Evolutionary conservation across 2,797 vertebrate species (phyloP).

Genomic region (Neosalanx taihuensis): DNA sequence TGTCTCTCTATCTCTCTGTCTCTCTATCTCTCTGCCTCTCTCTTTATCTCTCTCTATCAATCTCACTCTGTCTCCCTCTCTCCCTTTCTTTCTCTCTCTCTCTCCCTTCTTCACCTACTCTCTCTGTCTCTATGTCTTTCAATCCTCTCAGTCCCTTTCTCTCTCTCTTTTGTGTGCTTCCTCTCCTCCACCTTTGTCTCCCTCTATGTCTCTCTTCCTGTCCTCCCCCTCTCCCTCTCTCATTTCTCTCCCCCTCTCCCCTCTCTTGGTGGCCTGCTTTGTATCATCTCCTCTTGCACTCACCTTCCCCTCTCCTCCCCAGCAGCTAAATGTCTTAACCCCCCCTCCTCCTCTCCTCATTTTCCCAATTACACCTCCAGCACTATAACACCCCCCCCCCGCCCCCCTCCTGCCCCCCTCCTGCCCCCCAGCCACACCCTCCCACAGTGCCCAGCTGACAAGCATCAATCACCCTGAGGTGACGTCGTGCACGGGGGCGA

Average conservation of each 20-base stretch:
- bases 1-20: too few species aligned
- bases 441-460: conserved; percentile 36
- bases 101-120: background rate
- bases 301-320: background rate
- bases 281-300: conserved; percentile 1
- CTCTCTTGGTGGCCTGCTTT: background rate
- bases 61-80: too few species aligned
- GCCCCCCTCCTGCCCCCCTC: conserved; percentile 27
- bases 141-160: background rate
- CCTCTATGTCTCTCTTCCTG: background rate
- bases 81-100: background rate
- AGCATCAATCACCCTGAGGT: conserved; percentile 47
- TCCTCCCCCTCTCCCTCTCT: background rate
- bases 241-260: background rate
- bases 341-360: background rate
- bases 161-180: background rate
- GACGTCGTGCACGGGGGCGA: conserved; percentile 25
- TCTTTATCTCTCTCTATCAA: too few species aligned
- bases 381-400: background rate
- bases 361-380: background rate
- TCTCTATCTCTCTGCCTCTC: too few species aligned
- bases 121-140: background rate
- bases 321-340: conserved; percentile 20
- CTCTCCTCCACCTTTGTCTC: too few species aligned
- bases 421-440: conserved; percentile 36